Evolutionary conservation across 1,140 invertebrate genomes (phyloP).

Genomic region (Sycophaga agraensis): DNA sequence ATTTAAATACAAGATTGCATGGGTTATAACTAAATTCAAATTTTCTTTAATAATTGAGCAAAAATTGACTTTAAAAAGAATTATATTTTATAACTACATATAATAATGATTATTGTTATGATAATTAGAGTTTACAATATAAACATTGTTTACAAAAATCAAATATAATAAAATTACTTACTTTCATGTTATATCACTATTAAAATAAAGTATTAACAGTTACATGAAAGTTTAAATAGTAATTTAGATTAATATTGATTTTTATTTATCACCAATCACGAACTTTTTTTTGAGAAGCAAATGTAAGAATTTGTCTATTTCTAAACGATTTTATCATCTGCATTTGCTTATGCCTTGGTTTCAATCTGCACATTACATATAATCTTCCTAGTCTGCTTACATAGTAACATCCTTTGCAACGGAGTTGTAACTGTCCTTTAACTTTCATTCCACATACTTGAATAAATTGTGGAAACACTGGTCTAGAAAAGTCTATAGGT

Average conservation of each 20-base stretch:
- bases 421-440: constrained; percentile 60
- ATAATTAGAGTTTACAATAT: too few relatives aligned
- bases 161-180: not conserved
- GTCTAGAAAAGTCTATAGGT: constrained; percentile 6
- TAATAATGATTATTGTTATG: too few relatives aligned
- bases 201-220: too few relatives aligned
- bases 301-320: constrained; percentile 20
- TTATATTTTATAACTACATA: too few relatives aligned
- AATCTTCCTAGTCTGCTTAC: constrained; percentile 67
- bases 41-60: not conserved
- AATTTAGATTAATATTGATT: too few relatives aligned
- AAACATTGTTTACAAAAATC: too few relatives aligned
- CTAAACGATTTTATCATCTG: constrained; percentile 16
- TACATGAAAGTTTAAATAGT: too few relatives aligned
- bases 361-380: constrained; percentile 73
- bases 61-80: too few relatives aligned
- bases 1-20: not conserved
- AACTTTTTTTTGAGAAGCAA: constrained; percentile 21
- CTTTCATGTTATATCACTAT: too few relatives aligned
- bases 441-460: constrained; percentile 62
- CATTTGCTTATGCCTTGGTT: constrained; percentile 77
- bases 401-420: constrained; percentile 78
- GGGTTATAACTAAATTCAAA: not conserved
- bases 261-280: constrained; percentile 25
- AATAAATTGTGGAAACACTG: constrained; percentile 26